Base-by-base conservation (phyloP, 2,888 invertebrate species). In the Thumatha senex region DNA sequence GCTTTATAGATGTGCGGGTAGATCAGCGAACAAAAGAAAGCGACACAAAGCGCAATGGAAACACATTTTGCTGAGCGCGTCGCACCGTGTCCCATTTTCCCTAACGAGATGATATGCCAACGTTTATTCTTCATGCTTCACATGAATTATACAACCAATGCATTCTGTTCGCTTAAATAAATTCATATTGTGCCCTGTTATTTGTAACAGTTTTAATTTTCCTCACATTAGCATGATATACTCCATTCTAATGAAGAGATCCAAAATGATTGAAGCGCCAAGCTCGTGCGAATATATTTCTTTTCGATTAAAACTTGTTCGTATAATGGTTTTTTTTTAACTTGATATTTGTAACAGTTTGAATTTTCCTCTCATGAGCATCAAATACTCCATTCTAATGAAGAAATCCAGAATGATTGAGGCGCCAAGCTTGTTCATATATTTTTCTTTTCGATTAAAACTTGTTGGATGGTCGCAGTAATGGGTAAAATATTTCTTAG, bases 21-120 rank as follows among this genome's bases (percentile, higher is more conserved):
- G 84, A 84, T 85, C 82, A 80, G 70, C 64, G 76, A 84, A 89
- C 87, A 89, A 89, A 89, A 86, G 86, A 73, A 73, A 72, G 67
- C 81, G 63, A 78, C 85, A 88, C 89, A 89, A 88, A 89, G 88
- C 86, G 88, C 88, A 87, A 84, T 85, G 83, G 74, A 80, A n/a
- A 84, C 84, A 84, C 85, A 85, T 86, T 86, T 83, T 78, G 79
- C 80, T 70, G 82, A 86, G 82, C 82, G 80, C 76, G 76, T 80
- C 80, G 78, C 82, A 77, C 76, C 78, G 82, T 81, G 89, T 76
- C 81, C 88, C 81, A 89, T 86, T 89, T 89, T 83, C 84, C 80
- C 82, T 88, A 88, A 89, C 85, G 84, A 86, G 85, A 86, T 89
- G 86, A 89, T 86, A 80, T 77, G 80, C 76, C 78, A 76, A 68